Percentiles rank a stretch among this genome's conserved stretches.
Conservation (phyloP, 2,888 invertebrate genomes). For the Stegana nigrithorax region DNA sequence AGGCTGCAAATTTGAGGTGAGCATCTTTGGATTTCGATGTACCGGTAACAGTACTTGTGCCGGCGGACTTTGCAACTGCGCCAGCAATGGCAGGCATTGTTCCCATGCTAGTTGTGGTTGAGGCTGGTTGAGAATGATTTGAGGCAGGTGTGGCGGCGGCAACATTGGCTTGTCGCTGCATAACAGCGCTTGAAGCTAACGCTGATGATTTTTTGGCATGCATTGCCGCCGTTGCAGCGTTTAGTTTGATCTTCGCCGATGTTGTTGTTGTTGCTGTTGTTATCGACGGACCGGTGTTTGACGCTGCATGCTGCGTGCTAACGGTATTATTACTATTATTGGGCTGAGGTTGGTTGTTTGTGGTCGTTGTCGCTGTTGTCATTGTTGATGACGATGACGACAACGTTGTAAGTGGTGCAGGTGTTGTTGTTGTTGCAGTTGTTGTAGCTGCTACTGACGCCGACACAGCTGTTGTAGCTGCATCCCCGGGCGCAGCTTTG, state of each 20-base stretch:
- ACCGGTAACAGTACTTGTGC: not conserved
- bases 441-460: slow-evolving; percentile 33
- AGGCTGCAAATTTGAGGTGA: slow-evolving; percentile 59
- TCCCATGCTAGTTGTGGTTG: slow-evolving; percentile 36
- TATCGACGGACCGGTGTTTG: slow-evolving; percentile 10
- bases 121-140: slow-evolving; percentile 36
- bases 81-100: slow-evolving; percentile 38
- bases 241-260: slow-evolving; percentile 21
- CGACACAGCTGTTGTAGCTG: slow-evolving; percentile 28
- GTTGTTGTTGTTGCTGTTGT: slow-evolving; percentile 11
- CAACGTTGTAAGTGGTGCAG: slow-evolving; percentile 16
- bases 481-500: slow-evolving; percentile 36
- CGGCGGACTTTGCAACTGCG: slow-evolving; percentile 38
- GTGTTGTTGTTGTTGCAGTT: slow-evolving; percentile 33
- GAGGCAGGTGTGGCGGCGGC: slow-evolving; percentile 26
- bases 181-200: slow-evolving; percentile 15
- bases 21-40: slow-evolving; percentile 43
- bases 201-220: slow-evolving; percentile 16
- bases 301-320: not conserved
- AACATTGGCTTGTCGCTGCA: slow-evolving; percentile 34
- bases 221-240: slow-evolving; percentile 33
- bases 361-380: slow-evolving; percentile 35
- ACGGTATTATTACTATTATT: not conserved
- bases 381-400: slow-evolving; percentile 26
- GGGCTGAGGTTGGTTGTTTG: slow-evolving; percentile 16